Base-by-base conservation (phyloP, 2,797 vertebrate genomes). In the Tapera naevia region DNA sequence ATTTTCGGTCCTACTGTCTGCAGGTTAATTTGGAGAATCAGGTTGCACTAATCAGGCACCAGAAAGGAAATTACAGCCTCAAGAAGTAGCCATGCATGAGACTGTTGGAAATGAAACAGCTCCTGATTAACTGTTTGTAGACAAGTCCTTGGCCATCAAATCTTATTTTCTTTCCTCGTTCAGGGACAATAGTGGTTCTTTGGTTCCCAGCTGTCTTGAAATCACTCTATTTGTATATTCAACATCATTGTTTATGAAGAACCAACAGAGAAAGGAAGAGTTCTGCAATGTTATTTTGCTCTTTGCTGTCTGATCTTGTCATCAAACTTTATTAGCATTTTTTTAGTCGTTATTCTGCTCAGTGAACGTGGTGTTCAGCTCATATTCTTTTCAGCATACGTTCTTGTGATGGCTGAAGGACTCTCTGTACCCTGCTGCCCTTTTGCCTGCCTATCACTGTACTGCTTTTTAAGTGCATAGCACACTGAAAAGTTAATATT, bases 1-100 rank as follows among this genome's bases (percentile, higher is more conserved):
- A n/a, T 64, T 84, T 94, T 87, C 57, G 61, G 1, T 54, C 45
- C 80, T 57, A 10, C 70, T 81, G 62, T 85, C 89, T 82, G 61
- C 53, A 70, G 43, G 74, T 89, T 80, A 76, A 87, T 95, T 93
- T 91, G 84, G 81, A 94, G 93, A 74, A 92, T 53, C 25, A 78
- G 57, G 41, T 58, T 92, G 33, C 54, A 58, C 65, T 95, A 72
- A 89, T 88, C 72, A 64, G 57, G 50, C 57, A 85, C 17, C 50
- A 89, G 91, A 35, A 78, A 86, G 86, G 57, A 91, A 86, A 85
- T 87, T n/a, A 18, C 19, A 33, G 45, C 45, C 43, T 89, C 61
- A 46, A 71, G 81, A 91, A 23, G 41, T 7, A 85, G 61, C 86
- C 32, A 5, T 57, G 54, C 54, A 25, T 35, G 27, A 86, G 94